These are phyloP conservation scores for Tyto alba DNA, from an alignment of 2,113 vertebrate species.

Conservation along the genomic window DNA sequence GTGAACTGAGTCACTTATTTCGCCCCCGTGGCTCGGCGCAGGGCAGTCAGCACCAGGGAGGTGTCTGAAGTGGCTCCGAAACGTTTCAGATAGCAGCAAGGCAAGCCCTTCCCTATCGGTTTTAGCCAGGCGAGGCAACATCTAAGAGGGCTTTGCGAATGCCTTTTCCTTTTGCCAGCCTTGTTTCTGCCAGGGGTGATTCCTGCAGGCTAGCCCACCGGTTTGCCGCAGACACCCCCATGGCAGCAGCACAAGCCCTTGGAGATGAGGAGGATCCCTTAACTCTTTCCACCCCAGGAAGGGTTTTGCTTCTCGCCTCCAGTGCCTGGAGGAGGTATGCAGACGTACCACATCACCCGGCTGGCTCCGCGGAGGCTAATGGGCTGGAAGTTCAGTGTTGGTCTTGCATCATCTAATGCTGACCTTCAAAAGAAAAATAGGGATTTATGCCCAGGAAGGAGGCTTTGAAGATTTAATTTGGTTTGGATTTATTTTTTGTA, in stretches of 20 bases:
- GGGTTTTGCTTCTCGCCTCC: background rate
- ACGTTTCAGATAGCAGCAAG: background rate
- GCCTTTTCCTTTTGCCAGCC: background rate
- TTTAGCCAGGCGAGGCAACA: background rate
- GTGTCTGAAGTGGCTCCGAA: background rate
- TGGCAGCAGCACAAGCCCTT: background rate
- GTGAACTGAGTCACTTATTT: background rate
- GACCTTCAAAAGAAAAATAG: constrained; percentile 34
- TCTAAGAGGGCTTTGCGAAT: background rate
- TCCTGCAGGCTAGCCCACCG: background rate
- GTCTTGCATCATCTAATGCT: constrained; percentile 30
- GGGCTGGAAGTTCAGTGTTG: background rate
- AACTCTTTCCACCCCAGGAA: background rate
- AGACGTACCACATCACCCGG: background rate
- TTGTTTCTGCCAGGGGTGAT: background rate
- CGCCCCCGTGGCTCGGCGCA: accelerated
- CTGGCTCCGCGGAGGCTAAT: background rate
- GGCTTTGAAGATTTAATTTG: constrained; percentile 41
- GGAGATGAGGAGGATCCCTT: background rate
- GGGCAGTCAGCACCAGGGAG: background rate
- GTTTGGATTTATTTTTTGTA: constrained; percentile 11
- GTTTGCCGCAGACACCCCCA: background rate
- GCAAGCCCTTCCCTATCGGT: background rate
- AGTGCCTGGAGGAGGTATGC: background rate
- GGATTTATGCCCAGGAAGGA: constrained; percentile 13